Conservation (phyloP, 2,113 vertebrate species). For the Vireo altiloquus region DNA sequence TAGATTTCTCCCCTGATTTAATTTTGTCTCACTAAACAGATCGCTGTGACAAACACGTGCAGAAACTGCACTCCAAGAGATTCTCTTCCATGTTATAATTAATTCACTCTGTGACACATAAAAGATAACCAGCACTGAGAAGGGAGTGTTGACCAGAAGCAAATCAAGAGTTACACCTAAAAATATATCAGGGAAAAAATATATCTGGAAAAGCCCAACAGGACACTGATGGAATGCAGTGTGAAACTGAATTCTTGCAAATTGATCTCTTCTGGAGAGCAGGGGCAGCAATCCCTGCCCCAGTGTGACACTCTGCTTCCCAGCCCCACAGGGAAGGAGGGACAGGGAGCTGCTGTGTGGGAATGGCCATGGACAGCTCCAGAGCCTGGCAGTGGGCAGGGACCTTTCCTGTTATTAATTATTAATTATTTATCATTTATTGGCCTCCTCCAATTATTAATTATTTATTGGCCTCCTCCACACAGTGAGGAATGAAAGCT, state of each 20-base stretch:
- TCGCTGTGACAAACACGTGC: background rate
- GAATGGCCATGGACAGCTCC: fast-evolving
- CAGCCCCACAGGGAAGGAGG: background rate
- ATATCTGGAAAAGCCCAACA: background rate
- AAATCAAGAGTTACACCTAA: background rate
- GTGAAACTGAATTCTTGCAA: background rate
- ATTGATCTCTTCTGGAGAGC: fast-evolving
- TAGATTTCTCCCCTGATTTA: background rate
- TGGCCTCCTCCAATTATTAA: background rate
- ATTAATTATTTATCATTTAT: background rate
- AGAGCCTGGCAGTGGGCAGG: background rate
- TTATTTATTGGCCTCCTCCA: background rate
- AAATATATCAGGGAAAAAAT: background rate
- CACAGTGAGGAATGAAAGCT: fast-evolving
- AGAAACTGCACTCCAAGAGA: background rate
- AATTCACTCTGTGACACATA: background rate
- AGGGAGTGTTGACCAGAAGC: background rate
- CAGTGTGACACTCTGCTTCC: fast-evolving
- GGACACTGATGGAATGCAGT: background rate
- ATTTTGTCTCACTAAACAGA: background rate
- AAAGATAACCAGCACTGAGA: background rate
- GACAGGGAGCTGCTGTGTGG: background rate
- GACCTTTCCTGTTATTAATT: background rate
- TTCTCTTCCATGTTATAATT: background rate
- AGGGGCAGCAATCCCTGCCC: background rate